Conservation (phyloP, 2,888 invertebrate genomes). For the Standfussiana lucernea region DNA sequence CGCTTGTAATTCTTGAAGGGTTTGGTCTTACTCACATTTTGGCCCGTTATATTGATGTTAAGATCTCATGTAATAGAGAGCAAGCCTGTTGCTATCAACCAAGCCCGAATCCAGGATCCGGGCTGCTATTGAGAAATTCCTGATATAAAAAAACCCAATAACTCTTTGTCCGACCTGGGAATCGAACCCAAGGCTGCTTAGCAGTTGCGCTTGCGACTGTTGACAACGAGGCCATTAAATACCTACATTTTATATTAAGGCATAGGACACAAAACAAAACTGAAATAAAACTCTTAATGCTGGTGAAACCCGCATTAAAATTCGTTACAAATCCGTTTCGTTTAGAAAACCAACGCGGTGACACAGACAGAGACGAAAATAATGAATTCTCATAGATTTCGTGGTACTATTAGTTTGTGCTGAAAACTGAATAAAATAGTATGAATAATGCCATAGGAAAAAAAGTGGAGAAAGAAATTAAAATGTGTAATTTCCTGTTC, state of each 20-base stretch:
- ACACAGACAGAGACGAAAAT: background rate
- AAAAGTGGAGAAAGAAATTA: constrained; percentile 32
- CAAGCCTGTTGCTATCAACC: background rate
- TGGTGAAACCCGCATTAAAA: background rate
- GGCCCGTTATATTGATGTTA: background rate
- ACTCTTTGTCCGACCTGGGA: background rate
- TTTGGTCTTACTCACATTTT: background rate
- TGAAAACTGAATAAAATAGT: constrained; percentile 3
- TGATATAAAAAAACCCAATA: background rate
- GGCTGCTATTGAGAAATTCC: background rate
- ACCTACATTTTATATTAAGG: background rate
- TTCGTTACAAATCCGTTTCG: background rate
- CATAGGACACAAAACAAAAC: background rate
- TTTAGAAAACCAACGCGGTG: background rate
- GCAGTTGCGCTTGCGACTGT: background rate
- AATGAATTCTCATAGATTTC: background rate
- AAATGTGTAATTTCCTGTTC: constrained; percentile 46
- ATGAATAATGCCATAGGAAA: background rate
- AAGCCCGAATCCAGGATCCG: background rate
- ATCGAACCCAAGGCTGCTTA: background rate
- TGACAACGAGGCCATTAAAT: background rate
- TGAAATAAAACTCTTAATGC: background rate
- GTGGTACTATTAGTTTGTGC: background rate
- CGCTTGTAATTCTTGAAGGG: background rate
- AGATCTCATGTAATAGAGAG: background rate